Conservation (phyloP, 2,797 vertebrate genomes). For the Chromobotia macracanthus region DNA sequence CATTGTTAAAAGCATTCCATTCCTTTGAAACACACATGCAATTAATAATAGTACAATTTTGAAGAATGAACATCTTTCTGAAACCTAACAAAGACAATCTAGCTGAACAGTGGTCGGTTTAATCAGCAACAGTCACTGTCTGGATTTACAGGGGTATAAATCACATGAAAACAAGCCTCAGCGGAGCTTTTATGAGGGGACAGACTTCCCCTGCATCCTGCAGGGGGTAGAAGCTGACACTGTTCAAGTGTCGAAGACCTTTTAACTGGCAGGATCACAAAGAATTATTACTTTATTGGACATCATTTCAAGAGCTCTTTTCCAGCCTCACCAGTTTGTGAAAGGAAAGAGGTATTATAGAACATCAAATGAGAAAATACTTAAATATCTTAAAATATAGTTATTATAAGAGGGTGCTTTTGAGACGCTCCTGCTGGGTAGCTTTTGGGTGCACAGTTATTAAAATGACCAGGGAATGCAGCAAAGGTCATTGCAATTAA, state of each 20-base stretch:
- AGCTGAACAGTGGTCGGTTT: conserved; percentile 50
- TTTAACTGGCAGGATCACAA: conserved; percentile 69
- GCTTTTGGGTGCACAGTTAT: neutral
- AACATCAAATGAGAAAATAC: too few relatives aligned
- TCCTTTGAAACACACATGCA: too few relatives aligned
- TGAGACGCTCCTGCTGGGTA: neutral
- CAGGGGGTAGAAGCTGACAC: conserved; percentile 73
- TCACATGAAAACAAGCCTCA: conserved; percentile 74
- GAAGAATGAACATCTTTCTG: neutral
- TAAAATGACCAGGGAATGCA: neutral
- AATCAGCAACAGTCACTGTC: conserved; percentile 74
- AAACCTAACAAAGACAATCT: conserved; percentile 4
- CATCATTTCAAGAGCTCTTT: conserved; percentile 54
- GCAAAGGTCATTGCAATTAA: conserved; percentile 30
- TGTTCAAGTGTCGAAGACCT: conserved; percentile 72
- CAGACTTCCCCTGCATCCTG: conserved; percentile 80
- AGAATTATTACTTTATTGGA: conserved; percentile 63
- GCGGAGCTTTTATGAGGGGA: conserved; percentile 73
- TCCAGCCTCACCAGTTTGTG: conserved; percentile 51
- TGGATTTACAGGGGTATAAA: conserved; percentile 74
- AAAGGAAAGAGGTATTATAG: conserved; percentile 28
- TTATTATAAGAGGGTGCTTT: conserved; percentile 7
- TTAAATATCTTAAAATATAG: neutral
- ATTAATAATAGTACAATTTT: neutral
- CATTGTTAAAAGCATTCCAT: neutral